A percentile compares a stretch with the other conserved stretches of the same genome.
These are phyloP conservation scores for Astropecten irregularis DNA, from an alignment of 53 echinoderm and acorn worm species.

Conservation along the genomic window DNA sequence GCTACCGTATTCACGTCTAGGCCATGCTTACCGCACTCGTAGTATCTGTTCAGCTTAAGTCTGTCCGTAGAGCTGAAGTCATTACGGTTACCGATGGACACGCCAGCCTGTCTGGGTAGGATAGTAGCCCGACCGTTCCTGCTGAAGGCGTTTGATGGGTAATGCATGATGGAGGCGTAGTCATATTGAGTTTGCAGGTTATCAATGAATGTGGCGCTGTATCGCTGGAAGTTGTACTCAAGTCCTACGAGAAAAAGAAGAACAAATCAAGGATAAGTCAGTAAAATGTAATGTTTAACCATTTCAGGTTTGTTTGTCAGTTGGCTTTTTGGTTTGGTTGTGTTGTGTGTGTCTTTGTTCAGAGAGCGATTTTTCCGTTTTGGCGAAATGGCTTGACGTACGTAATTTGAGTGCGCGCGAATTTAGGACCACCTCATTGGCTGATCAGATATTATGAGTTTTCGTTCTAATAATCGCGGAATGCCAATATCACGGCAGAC, in stretches of 20 bases:
- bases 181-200: conserved; percentile 68
- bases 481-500: too few relatives aligned
- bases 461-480: too few relatives aligned
- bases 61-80: conserved; percentile 72
- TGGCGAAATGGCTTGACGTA: too few relatives aligned
- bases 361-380: too few relatives aligned
- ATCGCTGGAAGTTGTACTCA: conserved; percentile 68
- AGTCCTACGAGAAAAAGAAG: too few relatives aligned
- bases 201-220: conserved; percentile 62
- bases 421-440: too few relatives aligned
- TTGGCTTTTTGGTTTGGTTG: too few relatives aligned
- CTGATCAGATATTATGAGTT: too few relatives aligned
- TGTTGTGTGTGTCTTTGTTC: too few relatives aligned
- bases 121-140: conserved; percentile 71
- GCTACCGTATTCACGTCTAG: too few relatives aligned
- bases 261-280: not conserved
- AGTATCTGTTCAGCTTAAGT: conserved; percentile 67
- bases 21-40: conserved; percentile 77
- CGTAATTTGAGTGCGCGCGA: too few relatives aligned
- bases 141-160: conserved; percentile 65
- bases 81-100: conserved; percentile 60
- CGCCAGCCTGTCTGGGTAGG: conserved; percentile 63
- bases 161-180: conserved; percentile 85
- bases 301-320: too few relatives aligned
- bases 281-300: not conserved